Conservation (phyloP, 2,113 vertebrate genomes). For the Bubo blakistoni region DNA sequence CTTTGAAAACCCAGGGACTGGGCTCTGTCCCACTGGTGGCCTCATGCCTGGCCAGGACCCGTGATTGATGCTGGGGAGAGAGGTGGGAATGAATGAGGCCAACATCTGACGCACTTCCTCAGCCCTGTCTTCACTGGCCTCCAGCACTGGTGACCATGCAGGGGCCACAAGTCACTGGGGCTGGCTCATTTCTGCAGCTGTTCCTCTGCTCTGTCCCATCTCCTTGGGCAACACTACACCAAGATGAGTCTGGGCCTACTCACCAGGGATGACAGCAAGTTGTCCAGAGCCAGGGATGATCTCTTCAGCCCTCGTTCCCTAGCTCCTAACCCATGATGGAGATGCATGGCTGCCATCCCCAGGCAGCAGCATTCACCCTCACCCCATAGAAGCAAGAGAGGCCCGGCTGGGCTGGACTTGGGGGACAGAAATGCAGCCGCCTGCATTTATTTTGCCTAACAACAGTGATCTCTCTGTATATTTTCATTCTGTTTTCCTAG, state of each 20-base stretch:
- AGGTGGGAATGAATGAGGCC: fast-evolving
- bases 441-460: conserved; percentile 55
- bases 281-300: neutral
- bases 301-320: neutral
- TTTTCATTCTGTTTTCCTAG: conserved; percentile 67
- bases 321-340: neutral
- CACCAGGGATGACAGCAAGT: neutral
- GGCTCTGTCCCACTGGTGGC: neutral
- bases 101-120: neutral
- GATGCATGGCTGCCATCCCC: neutral
- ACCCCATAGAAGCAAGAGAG: neutral
- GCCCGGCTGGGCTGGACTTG: neutral
- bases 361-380: neutral
- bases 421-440: conserved; percentile 16
- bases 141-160: neutral
- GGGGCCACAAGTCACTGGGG: neutral
- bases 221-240: neutral
- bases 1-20: neutral
- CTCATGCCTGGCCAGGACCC: neutral
- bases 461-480: conserved; percentile 61
- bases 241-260: neutral
- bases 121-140: neutral
- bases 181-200: neutral
- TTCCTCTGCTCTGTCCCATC: neutral
- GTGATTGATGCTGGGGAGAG: neutral